phyloP scores from a whole-genome alignment of 2,797 vertebrate genomes.

The Pteronotus mesoamericanus region DNA sequence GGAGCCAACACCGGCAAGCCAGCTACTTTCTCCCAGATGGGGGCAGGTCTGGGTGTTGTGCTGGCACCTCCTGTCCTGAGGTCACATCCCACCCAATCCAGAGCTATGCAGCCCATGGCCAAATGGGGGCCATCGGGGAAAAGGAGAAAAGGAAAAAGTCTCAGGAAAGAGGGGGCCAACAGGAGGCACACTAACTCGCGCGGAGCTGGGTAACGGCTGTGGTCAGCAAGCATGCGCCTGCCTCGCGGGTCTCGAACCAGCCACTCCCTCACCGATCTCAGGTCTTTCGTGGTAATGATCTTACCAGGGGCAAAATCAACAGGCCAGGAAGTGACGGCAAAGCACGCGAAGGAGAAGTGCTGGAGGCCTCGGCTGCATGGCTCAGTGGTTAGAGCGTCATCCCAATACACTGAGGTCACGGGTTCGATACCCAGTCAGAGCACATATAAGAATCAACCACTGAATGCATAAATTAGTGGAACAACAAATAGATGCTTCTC shows the following conservation, averaged over 20 bases:
- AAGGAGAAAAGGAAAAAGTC: background rate
- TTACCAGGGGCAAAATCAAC: background rate
- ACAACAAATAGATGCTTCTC: background rate
- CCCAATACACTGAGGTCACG: background rate
- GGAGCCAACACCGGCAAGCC: background rate
- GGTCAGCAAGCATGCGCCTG: background rate
- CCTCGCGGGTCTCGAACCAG: background rate
- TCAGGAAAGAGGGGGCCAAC: background rate
- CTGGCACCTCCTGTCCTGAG: background rate
- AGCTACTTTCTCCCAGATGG: background rate
- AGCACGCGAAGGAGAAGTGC: background rate
- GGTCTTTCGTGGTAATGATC: background rate
- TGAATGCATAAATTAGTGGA: background rate
- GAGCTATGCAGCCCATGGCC: background rate
- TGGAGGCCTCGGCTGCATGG: background rate
- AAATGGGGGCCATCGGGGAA: background rate
- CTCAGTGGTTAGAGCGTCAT: background rate
- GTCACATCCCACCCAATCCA: background rate
- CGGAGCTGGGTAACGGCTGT: background rate
- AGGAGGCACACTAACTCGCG: accelerated
- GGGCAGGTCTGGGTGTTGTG: background rate
- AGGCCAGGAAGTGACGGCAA: background rate
- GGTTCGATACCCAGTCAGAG: background rate
- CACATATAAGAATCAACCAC: background rate
- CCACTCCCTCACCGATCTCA: background rate